Evolutionary conservation across 2,797 vertebrate genomes (phyloP).

Genomic region (Phataginus tetradactyla): DNA sequence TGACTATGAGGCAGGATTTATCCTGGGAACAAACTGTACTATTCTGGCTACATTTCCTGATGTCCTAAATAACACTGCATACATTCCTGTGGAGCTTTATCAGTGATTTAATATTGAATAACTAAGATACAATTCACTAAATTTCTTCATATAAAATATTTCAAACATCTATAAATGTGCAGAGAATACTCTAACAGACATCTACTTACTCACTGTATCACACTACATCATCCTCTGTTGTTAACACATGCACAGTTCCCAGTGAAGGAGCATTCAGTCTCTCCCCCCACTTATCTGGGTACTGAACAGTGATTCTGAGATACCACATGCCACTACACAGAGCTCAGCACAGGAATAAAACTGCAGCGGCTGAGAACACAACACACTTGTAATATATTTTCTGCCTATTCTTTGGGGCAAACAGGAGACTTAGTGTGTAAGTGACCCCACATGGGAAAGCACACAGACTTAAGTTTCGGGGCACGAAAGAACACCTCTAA

Average conservation of each 20-base stretch:
- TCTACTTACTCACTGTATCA: background rate
- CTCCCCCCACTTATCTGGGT: background rate
- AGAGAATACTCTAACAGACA: background rate
- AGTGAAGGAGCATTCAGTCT: background rate
- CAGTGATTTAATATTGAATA: background rate
- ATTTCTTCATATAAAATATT: constrained; percentile 5
- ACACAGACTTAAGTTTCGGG: background rate
- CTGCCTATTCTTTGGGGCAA: background rate
- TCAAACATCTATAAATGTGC: background rate
- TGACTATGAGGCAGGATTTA: background rate
- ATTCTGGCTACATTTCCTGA: background rate
- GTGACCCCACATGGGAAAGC: background rate
- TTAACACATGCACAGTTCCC: background rate
- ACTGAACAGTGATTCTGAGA: background rate
- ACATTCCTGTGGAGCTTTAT: background rate
- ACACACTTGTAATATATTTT: background rate
- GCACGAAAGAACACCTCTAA: background rate
- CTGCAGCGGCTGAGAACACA: background rate
- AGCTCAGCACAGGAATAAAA: background rate
- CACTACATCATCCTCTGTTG: background rate
- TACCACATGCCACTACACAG: background rate
- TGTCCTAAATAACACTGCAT: background rate
- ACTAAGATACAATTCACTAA: background rate
- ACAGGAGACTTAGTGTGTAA: background rate
- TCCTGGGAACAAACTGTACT: background rate